Conservation (phyloP, 1,140 invertebrate species). For the Meloidogyne chitwoodi region DNA sequence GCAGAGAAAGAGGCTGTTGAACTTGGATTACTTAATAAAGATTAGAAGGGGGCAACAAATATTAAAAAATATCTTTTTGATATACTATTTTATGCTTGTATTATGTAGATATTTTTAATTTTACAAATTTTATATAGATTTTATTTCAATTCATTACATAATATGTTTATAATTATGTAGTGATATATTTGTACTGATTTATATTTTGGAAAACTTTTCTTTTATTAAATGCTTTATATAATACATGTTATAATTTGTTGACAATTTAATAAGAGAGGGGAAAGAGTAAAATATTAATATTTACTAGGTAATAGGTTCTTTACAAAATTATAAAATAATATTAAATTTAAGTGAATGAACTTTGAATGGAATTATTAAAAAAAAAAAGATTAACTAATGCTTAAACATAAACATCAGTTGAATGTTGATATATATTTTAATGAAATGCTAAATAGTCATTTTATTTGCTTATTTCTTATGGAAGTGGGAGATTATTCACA, state of each 20-base stretch:
- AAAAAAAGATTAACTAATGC: no score
- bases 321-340: no score
- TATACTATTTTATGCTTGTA: background rate
- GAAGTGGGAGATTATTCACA: background rate
- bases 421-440: background rate
- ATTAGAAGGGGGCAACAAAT: background rate
- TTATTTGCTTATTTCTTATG: background rate
- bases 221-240: no score
- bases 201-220: no score
- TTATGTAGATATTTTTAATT: background rate
- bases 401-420: background rate
- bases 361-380: no score
- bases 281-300: no score
- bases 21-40: conserved; percentile 35
- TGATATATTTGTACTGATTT: background rate
- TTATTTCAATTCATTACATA: background rate
- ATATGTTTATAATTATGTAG: background rate
- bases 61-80: background rate
- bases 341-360: no score
- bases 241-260: no score
- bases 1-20: conserved; percentile 46
- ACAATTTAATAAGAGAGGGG: no score
- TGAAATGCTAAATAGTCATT: background rate
- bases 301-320: no score
- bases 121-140: background rate